Evolutionary conservation across 2,888 invertebrate genomes (phyloP).

Genomic region (Campopleginae sp.): DNA sequence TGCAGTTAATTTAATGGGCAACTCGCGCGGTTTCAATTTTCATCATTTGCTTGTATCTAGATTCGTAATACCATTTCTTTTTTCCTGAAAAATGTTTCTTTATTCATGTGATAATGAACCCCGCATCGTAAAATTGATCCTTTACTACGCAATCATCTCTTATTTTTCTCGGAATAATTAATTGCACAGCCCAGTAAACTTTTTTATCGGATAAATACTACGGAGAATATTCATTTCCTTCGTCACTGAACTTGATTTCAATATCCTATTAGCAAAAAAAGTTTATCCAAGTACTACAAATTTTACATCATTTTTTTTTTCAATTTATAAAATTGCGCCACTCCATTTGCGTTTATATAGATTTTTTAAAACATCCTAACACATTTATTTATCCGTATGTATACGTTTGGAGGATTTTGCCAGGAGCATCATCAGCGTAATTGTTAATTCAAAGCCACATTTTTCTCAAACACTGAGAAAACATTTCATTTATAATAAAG

Average conservation of each 20-base stretch:
- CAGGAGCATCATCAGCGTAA: slow-evolving; percentile 68
- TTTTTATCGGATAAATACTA: background rate
- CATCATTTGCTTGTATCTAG: background rate
- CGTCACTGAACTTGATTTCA: background rate
- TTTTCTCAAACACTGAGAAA: too few relatives aligned
- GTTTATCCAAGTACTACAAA: background rate
- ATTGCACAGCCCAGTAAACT: background rate
- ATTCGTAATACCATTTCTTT: background rate
- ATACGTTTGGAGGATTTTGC: background rate
- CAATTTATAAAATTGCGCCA: background rate
- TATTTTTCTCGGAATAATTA: background rate
- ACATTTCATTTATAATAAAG: too few relatives aligned
- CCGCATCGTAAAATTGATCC: background rate
- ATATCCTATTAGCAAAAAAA: background rate
- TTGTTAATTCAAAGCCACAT: slow-evolving; percentile 65
- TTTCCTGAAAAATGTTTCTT: background rate
- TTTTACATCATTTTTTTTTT: background rate
- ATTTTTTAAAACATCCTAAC: background rate
- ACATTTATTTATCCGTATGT: background rate
- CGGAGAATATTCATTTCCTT: background rate
- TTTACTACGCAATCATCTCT: background rate
- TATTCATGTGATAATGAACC: background rate
- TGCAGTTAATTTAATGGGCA: background rate
- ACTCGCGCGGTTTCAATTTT: background rate
- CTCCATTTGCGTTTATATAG: background rate